Evolutionary conservation across 2,888 invertebrate species (phyloP).

Genomic region (Noctua janthe): DNA sequence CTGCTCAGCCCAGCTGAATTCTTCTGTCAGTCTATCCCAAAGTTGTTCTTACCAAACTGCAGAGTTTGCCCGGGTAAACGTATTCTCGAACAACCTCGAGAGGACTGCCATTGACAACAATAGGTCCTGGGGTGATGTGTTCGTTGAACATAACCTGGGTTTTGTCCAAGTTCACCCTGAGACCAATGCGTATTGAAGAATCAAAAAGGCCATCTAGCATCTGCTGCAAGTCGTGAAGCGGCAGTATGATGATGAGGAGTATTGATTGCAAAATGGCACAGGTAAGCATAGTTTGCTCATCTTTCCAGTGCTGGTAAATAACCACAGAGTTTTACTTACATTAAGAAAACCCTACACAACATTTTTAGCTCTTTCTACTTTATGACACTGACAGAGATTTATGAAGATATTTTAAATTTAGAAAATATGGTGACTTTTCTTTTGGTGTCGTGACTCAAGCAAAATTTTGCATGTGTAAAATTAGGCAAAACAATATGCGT

Average conservation of each 20-base stretch:
- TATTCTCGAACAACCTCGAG: no score
- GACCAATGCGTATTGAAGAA: no score
- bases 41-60: no score
- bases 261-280: not conserved
- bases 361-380: conserved; percentile 13
- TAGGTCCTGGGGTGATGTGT: no score
- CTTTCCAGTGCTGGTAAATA: not conserved
- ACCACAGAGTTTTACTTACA: conserved; percentile 21
- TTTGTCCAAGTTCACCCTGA: no score
- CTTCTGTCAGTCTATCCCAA: no score
- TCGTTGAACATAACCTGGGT: no score
- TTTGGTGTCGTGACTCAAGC: conserved; percentile 46
- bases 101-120: no score
- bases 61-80: no score
- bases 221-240: no score
- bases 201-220: no score
- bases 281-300: not conserved
- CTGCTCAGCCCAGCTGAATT: no score
- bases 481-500: conserved; percentile 74
- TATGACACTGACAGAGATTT: conserved; percentile 53
- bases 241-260: not conserved
- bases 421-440: conserved; percentile 67
- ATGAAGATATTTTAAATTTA: conserved; percentile 75
- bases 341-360: conserved; percentile 6
- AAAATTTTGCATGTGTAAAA: conserved; percentile 62